Conservation (phyloP, 2,113 vertebrate genomes). For the Toxotes jaculatrix region DNA sequence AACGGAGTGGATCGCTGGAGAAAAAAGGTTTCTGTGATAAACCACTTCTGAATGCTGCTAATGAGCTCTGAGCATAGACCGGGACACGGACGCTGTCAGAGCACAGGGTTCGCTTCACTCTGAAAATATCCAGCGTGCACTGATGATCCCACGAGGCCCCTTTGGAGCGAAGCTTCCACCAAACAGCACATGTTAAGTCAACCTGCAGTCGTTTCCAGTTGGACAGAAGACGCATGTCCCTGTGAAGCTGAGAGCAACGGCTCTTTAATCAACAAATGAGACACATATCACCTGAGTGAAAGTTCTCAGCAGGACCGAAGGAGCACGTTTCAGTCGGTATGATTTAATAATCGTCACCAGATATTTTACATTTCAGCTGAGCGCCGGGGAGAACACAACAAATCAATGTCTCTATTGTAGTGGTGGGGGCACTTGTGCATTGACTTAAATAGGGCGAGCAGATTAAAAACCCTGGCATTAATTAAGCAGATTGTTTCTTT, state of each 20-base stretch:
- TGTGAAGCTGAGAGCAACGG: slow-evolving; percentile 18
- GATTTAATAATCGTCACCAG: slow-evolving; percentile 36
- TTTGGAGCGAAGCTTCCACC: background rate
- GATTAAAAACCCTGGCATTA: slow-evolving; percentile 51
- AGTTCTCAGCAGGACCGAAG: background rate
- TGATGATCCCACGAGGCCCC: background rate
- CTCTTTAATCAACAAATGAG: slow-evolving; percentile 37
- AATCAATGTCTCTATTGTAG: slow-evolving; percentile 47
- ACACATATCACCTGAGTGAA: slow-evolving; percentile 10
- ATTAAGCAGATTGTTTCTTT: slow-evolving; percentile 64
- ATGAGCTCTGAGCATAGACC: background rate
- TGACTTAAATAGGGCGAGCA: slow-evolving; percentile 22
- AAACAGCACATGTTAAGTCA: background rate
- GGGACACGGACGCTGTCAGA: background rate
- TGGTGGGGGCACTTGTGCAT: slow-evolving; percentile 17
- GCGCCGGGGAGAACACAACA: background rate
- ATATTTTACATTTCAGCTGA: slow-evolving; percentile 16
- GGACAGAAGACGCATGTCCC: slow-evolving; percentile 5
- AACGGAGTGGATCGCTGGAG: background rate
- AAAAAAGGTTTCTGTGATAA: background rate
- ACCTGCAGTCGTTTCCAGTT: slow-evolving; percentile 26
- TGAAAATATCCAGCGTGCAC: background rate
- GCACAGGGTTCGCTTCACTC: background rate
- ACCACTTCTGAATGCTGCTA: background rate
- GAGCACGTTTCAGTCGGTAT: slow-evolving; percentile 21